Evolutionary conservation across 2,113 vertebrate species (phyloP).

Genomic region (Balaeniceps rex): DNA sequence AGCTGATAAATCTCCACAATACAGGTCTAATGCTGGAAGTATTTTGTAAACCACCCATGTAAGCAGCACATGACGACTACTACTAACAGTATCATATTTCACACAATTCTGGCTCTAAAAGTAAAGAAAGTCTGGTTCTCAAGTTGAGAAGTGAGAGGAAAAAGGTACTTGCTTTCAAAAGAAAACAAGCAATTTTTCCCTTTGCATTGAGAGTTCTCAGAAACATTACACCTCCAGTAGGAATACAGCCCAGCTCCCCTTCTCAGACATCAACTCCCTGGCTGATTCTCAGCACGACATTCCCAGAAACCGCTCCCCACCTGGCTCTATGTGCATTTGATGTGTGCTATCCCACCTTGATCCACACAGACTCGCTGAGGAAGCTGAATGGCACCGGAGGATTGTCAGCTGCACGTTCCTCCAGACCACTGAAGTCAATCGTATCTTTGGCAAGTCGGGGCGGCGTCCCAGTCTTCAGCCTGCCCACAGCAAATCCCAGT

Average conservation of each 20-base stretch:
- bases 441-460: constrained; percentile 87
- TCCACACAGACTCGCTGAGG: constrained; percentile 79
- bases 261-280: not conserved
- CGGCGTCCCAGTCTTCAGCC: constrained; percentile 92
- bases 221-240: accelerated
- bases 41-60: not conserved
- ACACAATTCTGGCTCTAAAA: not conserved
- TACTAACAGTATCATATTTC: not conserved
- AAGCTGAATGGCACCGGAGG: constrained; percentile 90
- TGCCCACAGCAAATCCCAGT: constrained; percentile 83
- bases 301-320: not conserved
- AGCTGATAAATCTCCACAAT: not conserved
- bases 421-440: constrained; percentile 77
- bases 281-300: accelerated
- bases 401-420: constrained; percentile 75
- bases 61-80: not conserved
- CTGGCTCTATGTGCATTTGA: accelerated
- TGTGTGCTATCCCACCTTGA: constrained; percentile 65
- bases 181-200: not conserved
- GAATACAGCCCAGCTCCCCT: not conserved
- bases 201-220: not conserved
- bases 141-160: not conserved
- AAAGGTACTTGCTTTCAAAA: not conserved
- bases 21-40: not conserved
- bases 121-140: not conserved